Conservation (phyloP, 2,113 vertebrate species). For the Zootoca vivipara region DNA sequence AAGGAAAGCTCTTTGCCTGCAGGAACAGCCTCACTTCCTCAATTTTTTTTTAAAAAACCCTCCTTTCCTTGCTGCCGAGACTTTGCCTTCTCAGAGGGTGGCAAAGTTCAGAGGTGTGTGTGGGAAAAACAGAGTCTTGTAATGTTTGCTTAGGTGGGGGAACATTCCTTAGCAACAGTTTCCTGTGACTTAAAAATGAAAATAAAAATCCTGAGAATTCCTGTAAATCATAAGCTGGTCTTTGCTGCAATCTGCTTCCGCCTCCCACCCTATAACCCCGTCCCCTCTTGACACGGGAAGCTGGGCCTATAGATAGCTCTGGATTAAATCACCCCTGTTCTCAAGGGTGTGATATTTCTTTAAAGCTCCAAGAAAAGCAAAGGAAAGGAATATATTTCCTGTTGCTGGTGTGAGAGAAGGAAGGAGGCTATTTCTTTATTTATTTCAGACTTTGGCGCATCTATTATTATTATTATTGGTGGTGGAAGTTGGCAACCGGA, state of each 20-base stretch:
- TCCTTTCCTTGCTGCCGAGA: neutral
- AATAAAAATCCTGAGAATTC: slow-evolving; percentile 67
- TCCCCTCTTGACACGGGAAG: slow-evolving; percentile 53
- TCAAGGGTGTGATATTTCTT: slow-evolving; percentile 65
- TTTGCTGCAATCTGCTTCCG: slow-evolving; percentile 39
- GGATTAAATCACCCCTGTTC: slow-evolving; percentile 9
- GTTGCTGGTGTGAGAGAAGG: slow-evolving; percentile 47
- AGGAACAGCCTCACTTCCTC: too few species aligned
- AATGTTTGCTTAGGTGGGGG: slow-evolving; percentile 70
- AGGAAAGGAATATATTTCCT: slow-evolving; percentile 58
- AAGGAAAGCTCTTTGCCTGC: too few species aligned
- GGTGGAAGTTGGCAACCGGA: slow-evolving; percentile 28
- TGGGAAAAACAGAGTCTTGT: slow-evolving; percentile 54
- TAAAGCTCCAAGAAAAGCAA: slow-evolving; percentile 46
- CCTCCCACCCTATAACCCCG: neutral
- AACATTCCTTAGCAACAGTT: slow-evolving; percentile 72
- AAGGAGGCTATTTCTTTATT: slow-evolving; percentile 39
- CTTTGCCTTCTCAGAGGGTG: slow-evolving; percentile 24
- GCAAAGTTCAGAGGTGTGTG: slow-evolving; percentile 65
- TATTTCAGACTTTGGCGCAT: slow-evolving; percentile 35
- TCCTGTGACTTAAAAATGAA: slow-evolving; percentile 51
- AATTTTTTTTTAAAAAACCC: too few species aligned
- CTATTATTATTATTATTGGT: too few species aligned
- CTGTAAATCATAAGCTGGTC: slow-evolving; percentile 40
- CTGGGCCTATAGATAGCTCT: neutral